Conservation (phyloP, 2,113 vertebrate genomes). For the Cryptoleucopteryx plumbea region DNA sequence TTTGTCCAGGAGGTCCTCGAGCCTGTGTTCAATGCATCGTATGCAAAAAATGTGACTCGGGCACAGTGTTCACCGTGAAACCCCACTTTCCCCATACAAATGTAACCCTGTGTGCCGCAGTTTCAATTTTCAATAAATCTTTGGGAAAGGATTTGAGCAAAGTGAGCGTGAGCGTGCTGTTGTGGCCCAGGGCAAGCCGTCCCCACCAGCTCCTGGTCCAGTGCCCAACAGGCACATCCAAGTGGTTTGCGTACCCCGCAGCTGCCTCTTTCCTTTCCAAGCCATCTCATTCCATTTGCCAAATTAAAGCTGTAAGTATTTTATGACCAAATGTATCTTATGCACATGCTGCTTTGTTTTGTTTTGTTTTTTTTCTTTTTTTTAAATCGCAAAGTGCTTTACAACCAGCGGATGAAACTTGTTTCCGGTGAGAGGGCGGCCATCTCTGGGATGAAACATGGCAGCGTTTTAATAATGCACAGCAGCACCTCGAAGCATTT, state of each 20-base stretch:
- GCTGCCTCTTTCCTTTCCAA: not conserved
- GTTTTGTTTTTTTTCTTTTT: not conserved
- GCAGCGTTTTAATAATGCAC: constrained; percentile 48
- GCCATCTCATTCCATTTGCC: not conserved
- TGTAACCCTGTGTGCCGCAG: not conserved
- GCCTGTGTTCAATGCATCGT: not conserved
- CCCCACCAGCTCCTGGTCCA: rapidly evolving
- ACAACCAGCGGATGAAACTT: not conserved
- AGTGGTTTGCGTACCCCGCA: rapidly evolving
- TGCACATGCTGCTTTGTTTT: rapidly evolving
- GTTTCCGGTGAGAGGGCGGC: not conserved
- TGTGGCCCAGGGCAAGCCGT: not conserved
- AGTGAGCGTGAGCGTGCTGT: not conserved
- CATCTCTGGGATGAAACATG: constrained; percentile 11
- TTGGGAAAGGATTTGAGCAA: constrained; percentile 21
- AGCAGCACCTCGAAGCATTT: not conserved
- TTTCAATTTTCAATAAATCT: constrained; percentile 59
- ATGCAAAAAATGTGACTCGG: not conserved
- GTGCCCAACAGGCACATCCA: rapidly evolving
- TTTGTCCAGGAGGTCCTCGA: not conserved
- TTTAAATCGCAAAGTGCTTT: not conserved
- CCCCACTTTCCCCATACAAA: not conserved
- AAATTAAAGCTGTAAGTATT: not conserved
- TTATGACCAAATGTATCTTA: not conserved
- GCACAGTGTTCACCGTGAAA: not conserved